Percentiles rank a stretch among this genome's conserved stretches.
phyloP scores from a whole-genome alignment of 1,140 invertebrate genomes.

The Zaprionus vittiger region DNA sequence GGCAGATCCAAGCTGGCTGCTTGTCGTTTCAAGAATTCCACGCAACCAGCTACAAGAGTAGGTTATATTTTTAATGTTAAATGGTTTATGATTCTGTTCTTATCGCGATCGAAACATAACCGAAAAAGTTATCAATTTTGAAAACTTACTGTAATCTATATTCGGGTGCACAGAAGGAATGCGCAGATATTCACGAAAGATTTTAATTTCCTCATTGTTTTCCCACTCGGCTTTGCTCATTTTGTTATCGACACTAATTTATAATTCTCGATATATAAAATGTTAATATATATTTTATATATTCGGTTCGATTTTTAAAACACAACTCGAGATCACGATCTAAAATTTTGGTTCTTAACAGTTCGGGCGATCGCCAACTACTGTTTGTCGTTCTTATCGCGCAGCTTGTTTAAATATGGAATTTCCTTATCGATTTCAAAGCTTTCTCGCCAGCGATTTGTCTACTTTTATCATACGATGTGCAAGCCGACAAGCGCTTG shows the following conservation, averaged over 20 bases:
- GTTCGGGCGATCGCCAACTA: slow-evolving; percentile 21
- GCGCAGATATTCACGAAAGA: slow-evolving; percentile 92
- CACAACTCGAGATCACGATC: slow-evolving; percentile 86
- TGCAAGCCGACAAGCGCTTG: slow-evolving; percentile 86
- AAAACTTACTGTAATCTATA: slow-evolving; percentile 88
- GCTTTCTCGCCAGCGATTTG: slow-evolving; percentile 85
- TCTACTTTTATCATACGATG: slow-evolving; percentile 60
- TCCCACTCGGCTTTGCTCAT: slow-evolving; percentile 71
- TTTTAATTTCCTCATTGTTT: slow-evolving; percentile 89
- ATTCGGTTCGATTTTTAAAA: background rate
- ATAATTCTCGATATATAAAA: slow-evolving; percentile 83
- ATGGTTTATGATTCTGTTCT: slow-evolving; percentile 9
- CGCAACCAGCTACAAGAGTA: slow-evolving; percentile 84
- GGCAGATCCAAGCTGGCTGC: slow-evolving; percentile 87
- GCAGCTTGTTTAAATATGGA: slow-evolving; percentile 15
- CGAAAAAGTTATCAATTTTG: background rate
- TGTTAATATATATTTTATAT: background rate
- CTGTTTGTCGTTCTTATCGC: slow-evolving; percentile 34
- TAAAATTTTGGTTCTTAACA: slow-evolving; percentile 83
- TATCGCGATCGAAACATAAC: background rate
- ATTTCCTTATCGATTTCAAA: slow-evolving; percentile 15
- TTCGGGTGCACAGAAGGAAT: slow-evolving; percentile 93
- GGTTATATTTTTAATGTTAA: background rate
- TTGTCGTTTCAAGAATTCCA: slow-evolving; percentile 88
- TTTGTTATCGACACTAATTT: slow-evolving; percentile 70